Conservation (phyloP, 92 coral and sea anemone species). For the Parazoanthus darwini region DNA sequence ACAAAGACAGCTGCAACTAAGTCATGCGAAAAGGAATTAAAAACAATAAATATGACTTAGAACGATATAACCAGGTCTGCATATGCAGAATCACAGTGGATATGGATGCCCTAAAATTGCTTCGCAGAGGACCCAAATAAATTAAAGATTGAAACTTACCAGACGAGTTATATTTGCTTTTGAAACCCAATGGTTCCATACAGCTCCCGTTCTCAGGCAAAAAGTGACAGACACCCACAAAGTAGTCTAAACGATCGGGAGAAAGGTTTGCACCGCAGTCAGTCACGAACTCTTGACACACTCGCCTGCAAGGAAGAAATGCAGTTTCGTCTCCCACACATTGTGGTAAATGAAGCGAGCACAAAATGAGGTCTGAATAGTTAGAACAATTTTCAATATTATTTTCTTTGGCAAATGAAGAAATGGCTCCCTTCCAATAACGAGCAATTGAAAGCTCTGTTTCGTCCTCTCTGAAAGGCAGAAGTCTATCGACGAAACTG, state of each 20-base stretch:
- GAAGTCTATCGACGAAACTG: background rate
- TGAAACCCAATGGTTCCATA: conserved; percentile 1
- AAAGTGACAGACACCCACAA: conserved; percentile 25
- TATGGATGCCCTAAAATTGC: no score
- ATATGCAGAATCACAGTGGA: no score
- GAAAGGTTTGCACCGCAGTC: conserved; percentile 8
- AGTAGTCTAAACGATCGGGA: conserved; percentile 1
- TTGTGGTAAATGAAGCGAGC: conserved; percentile 33
- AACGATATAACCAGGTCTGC: no score
- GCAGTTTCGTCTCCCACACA: background rate
- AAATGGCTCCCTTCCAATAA: background rate
- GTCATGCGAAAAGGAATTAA: no score
- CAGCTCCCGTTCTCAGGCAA: background rate
- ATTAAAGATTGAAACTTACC: conserved; percentile 4
- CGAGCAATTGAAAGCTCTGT: conserved; percentile 28
- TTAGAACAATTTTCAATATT: conserved; percentile 12
- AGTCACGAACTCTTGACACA: conserved; percentile 27
- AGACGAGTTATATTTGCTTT: conserved; percentile 19
- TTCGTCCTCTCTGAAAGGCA: conserved; percentile 29
- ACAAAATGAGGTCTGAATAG: conserved; percentile 4
- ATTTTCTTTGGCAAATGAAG: background rate
- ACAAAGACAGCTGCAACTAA: no score
- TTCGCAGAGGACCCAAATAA: no score
- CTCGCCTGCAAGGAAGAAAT: conserved; percentile 16
- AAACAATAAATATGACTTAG: no score